phyloP scores from a whole-genome alignment of 2,888 invertebrate species.

The Drosophila paramelanica region DNA sequence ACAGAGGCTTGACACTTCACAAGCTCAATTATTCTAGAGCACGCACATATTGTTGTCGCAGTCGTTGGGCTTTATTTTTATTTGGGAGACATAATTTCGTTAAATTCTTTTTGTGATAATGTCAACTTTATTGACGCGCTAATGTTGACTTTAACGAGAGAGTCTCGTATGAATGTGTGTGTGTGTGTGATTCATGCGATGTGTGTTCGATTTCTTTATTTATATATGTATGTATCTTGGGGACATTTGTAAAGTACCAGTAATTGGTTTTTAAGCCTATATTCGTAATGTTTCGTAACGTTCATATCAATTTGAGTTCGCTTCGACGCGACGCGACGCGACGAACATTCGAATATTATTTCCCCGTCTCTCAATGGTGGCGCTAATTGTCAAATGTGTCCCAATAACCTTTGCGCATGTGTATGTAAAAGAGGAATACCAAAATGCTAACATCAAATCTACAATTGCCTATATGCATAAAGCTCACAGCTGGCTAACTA shows the following conservation, averaged over 20 bases:
- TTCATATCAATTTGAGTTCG: conserved; percentile 1
- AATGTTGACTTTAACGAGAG: conserved; percentile 12
- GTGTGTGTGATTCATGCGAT: not conserved
- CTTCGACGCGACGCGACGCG: not conserved
- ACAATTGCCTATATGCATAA: not conserved
- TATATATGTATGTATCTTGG: not conserved
- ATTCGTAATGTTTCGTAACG: conserved; percentile 2
- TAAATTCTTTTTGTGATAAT: conserved; percentile 14
- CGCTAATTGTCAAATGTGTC: not conserved
- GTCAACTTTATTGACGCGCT: conserved; percentile 15
- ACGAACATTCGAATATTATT: not conserved
- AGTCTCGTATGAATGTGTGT: not conserved
- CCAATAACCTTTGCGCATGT: not conserved
- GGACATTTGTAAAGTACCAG: not conserved
- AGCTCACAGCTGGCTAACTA: not conserved
- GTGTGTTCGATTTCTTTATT: conserved; percentile 1
- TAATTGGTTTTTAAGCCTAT: conserved; percentile 29
- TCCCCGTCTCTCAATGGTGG: not conserved
- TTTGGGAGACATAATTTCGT: not conserved
- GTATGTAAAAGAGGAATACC: not conserved
- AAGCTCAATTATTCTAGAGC: not conserved
- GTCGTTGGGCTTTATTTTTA: not conserved
- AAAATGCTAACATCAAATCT: not conserved
- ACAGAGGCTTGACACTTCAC: not conserved
- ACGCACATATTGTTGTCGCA: not conserved